Evolutionary conservation across 2,888 invertebrate genomes (phyloP).

Genomic region (Catocala fraxini): DNA sequence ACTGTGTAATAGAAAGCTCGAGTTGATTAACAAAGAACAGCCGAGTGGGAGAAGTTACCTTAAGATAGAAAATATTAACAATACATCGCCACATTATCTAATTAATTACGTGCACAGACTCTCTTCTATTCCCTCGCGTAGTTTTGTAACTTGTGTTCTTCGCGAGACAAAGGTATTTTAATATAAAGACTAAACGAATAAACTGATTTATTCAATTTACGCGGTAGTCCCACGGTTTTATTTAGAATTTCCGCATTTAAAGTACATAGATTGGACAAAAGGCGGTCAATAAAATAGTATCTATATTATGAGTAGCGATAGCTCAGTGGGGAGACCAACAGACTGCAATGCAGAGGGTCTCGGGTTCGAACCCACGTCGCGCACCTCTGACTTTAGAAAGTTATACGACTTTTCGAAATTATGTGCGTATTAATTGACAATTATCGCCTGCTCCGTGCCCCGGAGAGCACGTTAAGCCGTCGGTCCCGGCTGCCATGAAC

Average conservation of each 20-base stretch:
- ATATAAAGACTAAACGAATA: conserved; percentile 7
- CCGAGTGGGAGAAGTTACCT: conserved; percentile 3
- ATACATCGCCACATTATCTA: conserved; percentile 36
- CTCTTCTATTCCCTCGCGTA: conserved; percentile 27
- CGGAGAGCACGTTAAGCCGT: no score
- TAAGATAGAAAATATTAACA: conserved; percentile 39
- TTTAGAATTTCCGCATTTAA: conserved; percentile 3
- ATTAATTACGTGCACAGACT: conserved; percentile 50
- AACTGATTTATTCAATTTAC: conserved; percentile 13
- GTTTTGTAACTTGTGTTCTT: conserved; percentile 34
- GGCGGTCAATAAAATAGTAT: no score
- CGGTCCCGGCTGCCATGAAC: no score
- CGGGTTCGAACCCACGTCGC: no score
- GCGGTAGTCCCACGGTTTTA: not conserved
- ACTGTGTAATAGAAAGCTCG: no score
- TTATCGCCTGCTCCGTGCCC: no score
- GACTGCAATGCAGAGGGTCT: no score
- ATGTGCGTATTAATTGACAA: no score
- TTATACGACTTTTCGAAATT: no score
- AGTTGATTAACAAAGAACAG: not conserved
- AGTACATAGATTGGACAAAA: not conserved
- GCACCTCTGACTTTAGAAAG: no score
- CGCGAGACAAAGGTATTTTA: conserved; percentile 17
- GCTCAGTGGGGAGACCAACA: no score
- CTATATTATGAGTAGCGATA: no score